These are phyloP conservation scores for Hydractinia echinata DNA, from an alignment of 30 jellyfish, hydroid and myxozoan genomes.

Conservation along the genomic window DNA sequence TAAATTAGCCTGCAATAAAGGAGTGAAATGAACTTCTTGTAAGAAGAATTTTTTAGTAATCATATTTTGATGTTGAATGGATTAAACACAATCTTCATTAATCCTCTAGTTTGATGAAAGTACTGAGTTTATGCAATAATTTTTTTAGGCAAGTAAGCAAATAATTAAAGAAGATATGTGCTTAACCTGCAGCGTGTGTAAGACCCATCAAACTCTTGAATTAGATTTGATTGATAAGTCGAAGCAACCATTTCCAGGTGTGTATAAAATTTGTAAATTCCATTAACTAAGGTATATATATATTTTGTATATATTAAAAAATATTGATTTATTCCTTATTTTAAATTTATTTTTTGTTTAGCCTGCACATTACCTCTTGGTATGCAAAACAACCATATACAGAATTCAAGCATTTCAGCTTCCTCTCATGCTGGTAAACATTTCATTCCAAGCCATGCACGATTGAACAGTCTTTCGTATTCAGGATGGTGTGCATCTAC, in stretches of 20 bases:
- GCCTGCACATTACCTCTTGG: conserved; percentile 92
- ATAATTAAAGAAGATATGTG: neutral
- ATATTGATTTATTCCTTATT: neutral
- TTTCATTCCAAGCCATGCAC: conserved; percentile 63
- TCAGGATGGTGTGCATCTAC: conserved; percentile 89
- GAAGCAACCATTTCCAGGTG: conserved; percentile 50
- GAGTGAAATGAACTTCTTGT: too few relatives aligned
- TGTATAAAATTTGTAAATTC: neutral
- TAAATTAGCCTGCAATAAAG: too few relatives aligned
- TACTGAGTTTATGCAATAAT: neutral
- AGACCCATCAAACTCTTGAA: conserved; percentile 16
- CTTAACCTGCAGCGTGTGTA: conserved; percentile 47
- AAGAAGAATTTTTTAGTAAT: neutral
- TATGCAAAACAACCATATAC: conserved; percentile 69
- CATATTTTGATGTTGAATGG: neutral
- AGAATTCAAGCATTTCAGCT: conserved; percentile 64
- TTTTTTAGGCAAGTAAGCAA: conserved; percentile 6
- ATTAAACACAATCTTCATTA: neutral
- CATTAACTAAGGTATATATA: neutral
- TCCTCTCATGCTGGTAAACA: conserved; percentile 64
- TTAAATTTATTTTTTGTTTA: neutral
- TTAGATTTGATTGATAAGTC: conserved; percentile 58
- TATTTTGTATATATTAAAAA: neutral
- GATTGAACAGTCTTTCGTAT: conserved; percentile 39
- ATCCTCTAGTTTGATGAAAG: too few relatives aligned